Evolutionary conservation across 2,113 vertebrate genomes (phyloP).

Genomic region (Pavo muticus): DNA sequence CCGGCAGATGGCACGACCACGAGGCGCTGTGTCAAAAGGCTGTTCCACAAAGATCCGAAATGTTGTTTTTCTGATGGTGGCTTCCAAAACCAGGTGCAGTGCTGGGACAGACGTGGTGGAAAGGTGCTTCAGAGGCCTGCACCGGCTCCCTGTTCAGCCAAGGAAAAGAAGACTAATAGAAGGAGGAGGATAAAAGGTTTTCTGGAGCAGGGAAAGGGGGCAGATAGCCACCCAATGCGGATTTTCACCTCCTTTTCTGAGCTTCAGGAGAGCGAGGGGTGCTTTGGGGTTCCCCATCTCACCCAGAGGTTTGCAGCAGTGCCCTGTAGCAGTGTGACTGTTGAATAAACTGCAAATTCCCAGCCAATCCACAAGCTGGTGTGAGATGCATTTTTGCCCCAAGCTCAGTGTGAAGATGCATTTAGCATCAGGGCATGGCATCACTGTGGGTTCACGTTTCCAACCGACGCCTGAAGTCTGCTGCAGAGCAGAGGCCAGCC

Average conservation of each 20-base stretch:
- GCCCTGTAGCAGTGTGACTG: neutral
- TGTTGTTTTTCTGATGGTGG: neutral
- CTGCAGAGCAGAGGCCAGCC: neutral
- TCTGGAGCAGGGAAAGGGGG: neutral
- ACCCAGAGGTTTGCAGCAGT: neutral
- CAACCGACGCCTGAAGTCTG: neutral
- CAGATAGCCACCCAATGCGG: neutral
- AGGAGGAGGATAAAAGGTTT: neutral
- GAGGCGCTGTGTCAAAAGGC: neutral
- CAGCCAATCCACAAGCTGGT: neutral
- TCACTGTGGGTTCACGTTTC: neutral
- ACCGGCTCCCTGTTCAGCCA: neutral
- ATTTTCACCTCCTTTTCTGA: neutral
- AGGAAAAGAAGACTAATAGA: neutral
- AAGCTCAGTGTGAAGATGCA: neutral
- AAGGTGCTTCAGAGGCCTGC: neutral
- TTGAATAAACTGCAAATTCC: neutral
- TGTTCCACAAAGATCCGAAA: neutral
- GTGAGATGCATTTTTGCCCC: neutral
- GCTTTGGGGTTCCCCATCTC: neutral
- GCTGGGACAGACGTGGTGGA: neutral
- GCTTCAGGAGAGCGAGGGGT: neutral
- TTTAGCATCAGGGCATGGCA: neutral
- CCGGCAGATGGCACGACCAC: too few species aligned
- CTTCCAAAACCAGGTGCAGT: neutral